phyloP scores from a whole-genome alignment of 1,140 invertebrate species.

The Neodiprion pinetum region DNA sequence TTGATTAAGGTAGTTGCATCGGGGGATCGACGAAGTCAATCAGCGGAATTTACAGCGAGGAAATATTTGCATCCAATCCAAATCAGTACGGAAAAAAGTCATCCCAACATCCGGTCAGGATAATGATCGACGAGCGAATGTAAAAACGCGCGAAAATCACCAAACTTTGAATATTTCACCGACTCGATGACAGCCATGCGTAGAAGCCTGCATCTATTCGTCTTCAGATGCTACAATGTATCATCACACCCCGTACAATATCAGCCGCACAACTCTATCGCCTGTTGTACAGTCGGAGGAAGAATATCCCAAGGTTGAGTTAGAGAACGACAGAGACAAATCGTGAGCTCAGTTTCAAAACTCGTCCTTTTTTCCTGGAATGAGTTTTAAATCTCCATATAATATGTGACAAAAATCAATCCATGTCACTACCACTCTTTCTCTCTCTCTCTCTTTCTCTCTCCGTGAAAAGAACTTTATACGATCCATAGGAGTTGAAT shows the following conservation, averaged over 20 bases:
- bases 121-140: too few relatives aligned
- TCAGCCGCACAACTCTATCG: not conserved
- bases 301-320: not conserved
- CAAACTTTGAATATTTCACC: too few relatives aligned
- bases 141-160: too few relatives aligned
- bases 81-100: too few relatives aligned
- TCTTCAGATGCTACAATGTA: not conserved
- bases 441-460: too few relatives aligned
- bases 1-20: not conserved
- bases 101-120: too few relatives aligned
- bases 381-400: too few relatives aligned
- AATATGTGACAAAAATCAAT: too few relatives aligned
- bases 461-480: too few relatives aligned
- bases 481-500: too few relatives aligned
- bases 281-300: not conserved
- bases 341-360: not conserved
- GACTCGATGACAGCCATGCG: too few relatives aligned
- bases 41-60: not conserved
- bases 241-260: not conserved
- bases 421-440: too few relatives aligned
- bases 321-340: not conserved
- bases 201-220: not conserved
- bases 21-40: not conserved
- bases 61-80: not conserved
- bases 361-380: not conserved